phyloP scores from a whole-genome alignment of 1,140 invertebrate species.

The Scylla paramamosain region DNA sequence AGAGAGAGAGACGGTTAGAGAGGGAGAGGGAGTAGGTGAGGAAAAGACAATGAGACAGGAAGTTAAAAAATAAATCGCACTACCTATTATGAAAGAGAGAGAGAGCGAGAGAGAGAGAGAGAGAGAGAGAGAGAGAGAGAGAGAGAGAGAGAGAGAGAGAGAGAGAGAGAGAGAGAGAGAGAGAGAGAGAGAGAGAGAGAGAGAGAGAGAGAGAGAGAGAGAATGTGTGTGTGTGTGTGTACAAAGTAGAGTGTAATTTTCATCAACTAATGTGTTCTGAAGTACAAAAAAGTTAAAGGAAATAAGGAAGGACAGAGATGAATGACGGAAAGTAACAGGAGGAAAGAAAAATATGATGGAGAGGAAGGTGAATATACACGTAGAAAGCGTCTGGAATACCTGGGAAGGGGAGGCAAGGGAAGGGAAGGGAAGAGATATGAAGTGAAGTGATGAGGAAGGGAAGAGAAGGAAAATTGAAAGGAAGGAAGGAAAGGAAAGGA shows the following conservation, averaged over 20 bases:
- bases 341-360: not conserved
- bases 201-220: too few relatives aligned
- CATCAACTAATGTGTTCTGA: not conserved
- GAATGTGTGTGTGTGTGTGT: too few relatives aligned
- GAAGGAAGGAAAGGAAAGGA: not conserved
- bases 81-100: too few relatives aligned
- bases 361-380: not conserved
- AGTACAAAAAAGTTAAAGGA: not conserved
- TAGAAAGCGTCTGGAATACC: not conserved
- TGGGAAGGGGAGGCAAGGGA: not conserved
- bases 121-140: not conserved
- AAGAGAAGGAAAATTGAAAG: too few relatives aligned
- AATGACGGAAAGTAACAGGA: not conserved
- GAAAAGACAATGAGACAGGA: not conserved
- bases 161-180: constrained; percentile 55
- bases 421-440: not conserved
- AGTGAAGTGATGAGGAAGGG: not conserved
- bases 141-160: constrained; percentile 71
- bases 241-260: too few relatives aligned
- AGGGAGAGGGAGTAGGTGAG: too few relatives aligned
- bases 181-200: not conserved
- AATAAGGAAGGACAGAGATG: not conserved
- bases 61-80: not conserved
- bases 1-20: too few relatives aligned
- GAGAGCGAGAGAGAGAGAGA: too few relatives aligned